Evolutionary conservation across 2,113 vertebrate genomes (phyloP).

Genomic region (Lagopus leucura): DNA sequence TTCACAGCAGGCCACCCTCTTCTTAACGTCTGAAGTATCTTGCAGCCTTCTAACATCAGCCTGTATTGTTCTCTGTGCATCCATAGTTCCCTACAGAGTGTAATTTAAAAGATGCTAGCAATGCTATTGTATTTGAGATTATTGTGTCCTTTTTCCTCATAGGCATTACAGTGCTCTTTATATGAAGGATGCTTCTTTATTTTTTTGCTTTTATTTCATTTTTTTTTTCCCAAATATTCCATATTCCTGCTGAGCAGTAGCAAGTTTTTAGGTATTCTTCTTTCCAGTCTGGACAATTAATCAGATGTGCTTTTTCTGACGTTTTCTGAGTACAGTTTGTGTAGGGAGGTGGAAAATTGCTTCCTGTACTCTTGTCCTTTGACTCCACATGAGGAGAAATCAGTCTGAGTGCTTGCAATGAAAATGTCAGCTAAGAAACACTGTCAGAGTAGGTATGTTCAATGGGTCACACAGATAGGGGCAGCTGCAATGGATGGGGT

Average conservation of each 20-base stretch:
- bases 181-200: neutral
- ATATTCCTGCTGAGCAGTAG: neutral
- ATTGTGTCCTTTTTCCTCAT: neutral
- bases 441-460: neutral
- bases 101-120: neutral
- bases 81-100: no score
- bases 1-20: neutral
- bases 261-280: neutral
- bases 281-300: neutral
- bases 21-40: neutral
- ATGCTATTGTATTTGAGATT: neutral
- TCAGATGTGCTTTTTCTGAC: neutral
- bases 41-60: neutral
- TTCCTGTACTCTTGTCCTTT: neutral
- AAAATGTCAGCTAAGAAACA: neutral
- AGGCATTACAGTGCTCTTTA: neutral
- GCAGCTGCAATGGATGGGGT: neutral
- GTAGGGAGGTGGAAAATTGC: neutral
- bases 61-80: neutral
- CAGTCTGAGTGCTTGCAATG: neutral
- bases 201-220: neutral
- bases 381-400: neutral
- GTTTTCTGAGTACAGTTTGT: neutral
- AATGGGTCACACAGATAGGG: neutral
- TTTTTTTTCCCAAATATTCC: neutral